These are phyloP conservation scores for Thecophora atra DNA, from an alignment of 2,888 invertebrate species.

Conservation along the genomic window DNA sequence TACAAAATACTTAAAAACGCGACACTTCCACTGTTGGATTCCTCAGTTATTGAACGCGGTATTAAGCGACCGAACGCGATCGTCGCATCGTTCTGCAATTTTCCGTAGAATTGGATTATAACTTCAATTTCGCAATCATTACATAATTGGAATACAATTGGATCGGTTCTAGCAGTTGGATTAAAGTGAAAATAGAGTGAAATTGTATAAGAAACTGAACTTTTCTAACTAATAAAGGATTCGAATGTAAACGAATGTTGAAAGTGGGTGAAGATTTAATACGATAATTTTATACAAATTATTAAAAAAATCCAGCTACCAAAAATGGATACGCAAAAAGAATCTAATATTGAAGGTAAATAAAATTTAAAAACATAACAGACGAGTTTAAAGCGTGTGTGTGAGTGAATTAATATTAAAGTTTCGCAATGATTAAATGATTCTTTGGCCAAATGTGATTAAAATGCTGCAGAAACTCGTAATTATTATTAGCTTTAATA, in stretches of 20 bases:
- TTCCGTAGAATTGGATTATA: constrained; percentile 15
- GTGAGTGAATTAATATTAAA: too few relatives aligned
- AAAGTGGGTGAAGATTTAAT: too few relatives aligned
- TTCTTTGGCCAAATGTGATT: too few relatives aligned
- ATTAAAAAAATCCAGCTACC: not conserved
- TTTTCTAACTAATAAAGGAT: not conserved
- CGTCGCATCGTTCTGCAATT: constrained; percentile 40
- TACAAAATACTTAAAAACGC: constrained; percentile 56
- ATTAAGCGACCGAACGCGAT: constrained; percentile 46
- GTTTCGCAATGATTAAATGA: too few relatives aligned
- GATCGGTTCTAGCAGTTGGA: not conserved
- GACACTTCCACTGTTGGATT: constrained; percentile 42
- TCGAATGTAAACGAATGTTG: not conserved
- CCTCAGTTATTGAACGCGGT: constrained; percentile 55
- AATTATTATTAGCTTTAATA: too few relatives aligned
- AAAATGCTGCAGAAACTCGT: too few relatives aligned
- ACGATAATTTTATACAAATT: too few relatives aligned
- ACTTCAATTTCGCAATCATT: constrained; percentile 37
- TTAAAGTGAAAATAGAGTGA: constrained; percentile 30
- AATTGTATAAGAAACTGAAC: constrained; percentile 38
- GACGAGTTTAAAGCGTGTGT: too few relatives aligned
- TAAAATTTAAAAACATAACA: not conserved
- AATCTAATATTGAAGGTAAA: constrained; percentile 38
- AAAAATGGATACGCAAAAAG: constrained; percentile 37
- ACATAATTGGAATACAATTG: constrained; percentile 21